A percentile compares a stretch with the other conserved stretches of the same genome.
phyloP scores from a whole-genome alignment of 2,888 invertebrate species.

The Apoda limacodes region DNA sequence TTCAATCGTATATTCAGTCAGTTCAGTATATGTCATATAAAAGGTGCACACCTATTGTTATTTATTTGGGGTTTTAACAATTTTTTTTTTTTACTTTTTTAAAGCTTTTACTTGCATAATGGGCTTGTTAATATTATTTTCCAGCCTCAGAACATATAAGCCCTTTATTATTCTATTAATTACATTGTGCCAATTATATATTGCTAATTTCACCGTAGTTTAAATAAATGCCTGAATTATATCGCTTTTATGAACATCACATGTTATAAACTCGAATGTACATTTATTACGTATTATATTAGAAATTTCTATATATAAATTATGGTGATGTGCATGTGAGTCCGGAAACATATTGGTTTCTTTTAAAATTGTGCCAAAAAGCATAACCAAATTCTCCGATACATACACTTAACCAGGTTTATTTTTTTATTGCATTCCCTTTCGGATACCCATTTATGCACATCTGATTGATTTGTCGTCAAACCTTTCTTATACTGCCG shows the following conservation, averaged over 20 bases:
- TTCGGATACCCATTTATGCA: slow-evolving; percentile 15
- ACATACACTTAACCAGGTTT: slow-evolving; percentile 17
- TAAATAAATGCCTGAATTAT: slow-evolving; percentile 11
- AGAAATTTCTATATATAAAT: slow-evolving; percentile 2
- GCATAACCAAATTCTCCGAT: slow-evolving; percentile 16
- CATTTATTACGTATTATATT: slow-evolving; percentile 14
- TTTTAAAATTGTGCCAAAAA: slow-evolving; percentile 13
- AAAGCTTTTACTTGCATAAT: not conserved
- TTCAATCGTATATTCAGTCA: too few species aligned
- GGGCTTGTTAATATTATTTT: not conserved
- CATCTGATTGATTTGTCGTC: not conserved
- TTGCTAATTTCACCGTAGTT: slow-evolving; percentile 8
- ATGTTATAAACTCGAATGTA: slow-evolving; percentile 15
- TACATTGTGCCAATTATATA: slow-evolving; percentile 16
- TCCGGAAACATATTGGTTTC: slow-evolving; percentile 20
- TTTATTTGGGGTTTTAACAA: too few species aligned
- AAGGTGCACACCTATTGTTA: too few species aligned
- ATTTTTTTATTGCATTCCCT: slow-evolving; percentile 14
- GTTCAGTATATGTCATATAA: too few species aligned
- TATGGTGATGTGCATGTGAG: slow-evolving; percentile 2
- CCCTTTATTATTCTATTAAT: not conserved
- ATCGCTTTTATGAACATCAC: slow-evolving; percentile 11
- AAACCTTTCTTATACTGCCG: slow-evolving; percentile 8
- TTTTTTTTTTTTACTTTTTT: not conserved
- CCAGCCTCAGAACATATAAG: not conserved